These are phyloP conservation scores for Nothoprocta perdicaria DNA, from an alignment of 2,113 vertebrate species.

Conservation along the genomic window DNA sequence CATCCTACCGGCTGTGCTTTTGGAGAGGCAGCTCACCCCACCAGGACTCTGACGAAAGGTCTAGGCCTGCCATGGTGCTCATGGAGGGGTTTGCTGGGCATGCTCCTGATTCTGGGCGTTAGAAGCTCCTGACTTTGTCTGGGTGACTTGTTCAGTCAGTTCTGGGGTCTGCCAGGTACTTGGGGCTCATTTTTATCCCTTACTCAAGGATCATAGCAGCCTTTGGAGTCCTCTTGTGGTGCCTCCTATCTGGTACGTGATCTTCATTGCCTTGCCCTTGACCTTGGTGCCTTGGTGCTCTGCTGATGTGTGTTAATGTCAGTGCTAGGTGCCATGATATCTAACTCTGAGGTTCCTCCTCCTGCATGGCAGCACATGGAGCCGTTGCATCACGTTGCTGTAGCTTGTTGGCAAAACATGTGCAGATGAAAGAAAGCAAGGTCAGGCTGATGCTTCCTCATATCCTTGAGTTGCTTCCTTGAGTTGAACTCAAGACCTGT, in stretches of 20 bases:
- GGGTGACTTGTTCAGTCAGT: background rate
- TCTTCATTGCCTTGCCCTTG: background rate
- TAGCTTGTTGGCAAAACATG: background rate
- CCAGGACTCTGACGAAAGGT: background rate
- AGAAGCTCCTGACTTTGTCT: background rate
- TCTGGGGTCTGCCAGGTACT: background rate
- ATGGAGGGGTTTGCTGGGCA: background rate
- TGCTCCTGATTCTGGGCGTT: background rate
- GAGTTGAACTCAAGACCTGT: background rate
- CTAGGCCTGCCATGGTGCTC: accelerated
- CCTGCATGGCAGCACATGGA: background rate
- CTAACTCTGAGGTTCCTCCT: background rate
- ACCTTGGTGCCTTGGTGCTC: background rate
- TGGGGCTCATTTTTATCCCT: background rate
- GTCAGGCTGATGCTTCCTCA: background rate
- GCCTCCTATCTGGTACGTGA: too few species aligned
- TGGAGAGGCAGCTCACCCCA: background rate
- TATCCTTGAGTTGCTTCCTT: too few species aligned
- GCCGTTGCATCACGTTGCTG: accelerated
- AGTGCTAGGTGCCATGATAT: background rate
- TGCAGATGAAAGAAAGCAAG: background rate
- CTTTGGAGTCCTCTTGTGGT: background rate
- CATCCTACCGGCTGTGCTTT: background rate
- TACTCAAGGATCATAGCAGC: background rate
- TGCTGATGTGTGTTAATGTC: accelerated